Base-by-base conservation (phyloP, 2,113 vertebrate genomes). In the Megaceryle maxima region DNA sequence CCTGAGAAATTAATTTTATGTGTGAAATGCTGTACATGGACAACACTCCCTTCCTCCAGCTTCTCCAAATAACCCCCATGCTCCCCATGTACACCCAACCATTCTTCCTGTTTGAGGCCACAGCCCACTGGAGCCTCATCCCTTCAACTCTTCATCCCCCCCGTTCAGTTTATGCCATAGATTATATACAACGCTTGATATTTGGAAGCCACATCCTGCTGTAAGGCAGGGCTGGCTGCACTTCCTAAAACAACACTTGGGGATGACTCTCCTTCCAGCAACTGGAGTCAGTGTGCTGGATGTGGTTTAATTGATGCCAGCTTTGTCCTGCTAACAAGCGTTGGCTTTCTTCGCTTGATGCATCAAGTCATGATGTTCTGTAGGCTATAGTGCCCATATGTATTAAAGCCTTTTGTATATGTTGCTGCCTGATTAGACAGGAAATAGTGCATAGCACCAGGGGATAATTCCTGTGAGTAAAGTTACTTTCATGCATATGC, bases 201-300 rank as follows among this genome's bases (percentile, higher is more conserved):
- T 75, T 93, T 92, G 93, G 95, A 97, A 96, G 88, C 88, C 83
- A 88, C 92, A 96, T 96, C 92, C 92, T 96, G 92, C 83, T 88
- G 60, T 37, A 53, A 95, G 72, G 85, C 88, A 94, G 92, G 88
- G 64, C 83, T 95, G 95, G 90, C 86, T 91, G 79, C 16, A 66
- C 44, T 94, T 70, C 76, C 57, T 94, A 76, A 96, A 57, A 76
- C 88, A 93, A 44, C 37, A 62, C 88, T 88, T 81, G 64, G 53
- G 64, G 83, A 96, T 97, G 94, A 95, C 80, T 92, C 85, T n/a
- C 43, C 53, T 91, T 95, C 69, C 95, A 95, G 92, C 75, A 93
- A 93, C 69, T 26, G 19, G 22, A 96, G 88, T 44, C 0, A 1
- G 79, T 92, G 86, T 73, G 50, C 88, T 95, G 76, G 86, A 96